Percentiles rank a stretch among this genome's conserved stretches.
These are phyloP conservation scores for Leucophenga maculata DNA, from an alignment of 2,888 invertebrate species.

Conservation along the genomic window DNA sequence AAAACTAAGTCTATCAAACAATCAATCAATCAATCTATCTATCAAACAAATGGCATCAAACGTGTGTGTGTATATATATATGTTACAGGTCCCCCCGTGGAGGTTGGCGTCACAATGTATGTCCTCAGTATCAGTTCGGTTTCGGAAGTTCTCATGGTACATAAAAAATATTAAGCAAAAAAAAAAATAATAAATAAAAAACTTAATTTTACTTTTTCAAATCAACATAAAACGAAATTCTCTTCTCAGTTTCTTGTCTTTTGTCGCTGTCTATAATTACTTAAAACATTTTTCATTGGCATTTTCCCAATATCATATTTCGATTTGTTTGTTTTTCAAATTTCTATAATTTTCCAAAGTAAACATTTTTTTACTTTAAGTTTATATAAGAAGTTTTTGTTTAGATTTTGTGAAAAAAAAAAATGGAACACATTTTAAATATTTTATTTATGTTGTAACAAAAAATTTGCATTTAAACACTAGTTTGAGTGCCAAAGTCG, in stretches of 20 bases:
- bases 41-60: slow-evolving; percentile 49
- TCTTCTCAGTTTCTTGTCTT: not conserved
- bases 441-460: too few relatives aligned
- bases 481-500: too few relatives aligned
- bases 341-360: too few relatives aligned
- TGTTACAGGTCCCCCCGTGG: slow-evolving; percentile 95
- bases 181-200: slow-evolving; percentile 33
- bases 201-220: slow-evolving; percentile 19
- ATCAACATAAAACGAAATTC: slow-evolving; percentile 19
- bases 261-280: too few relatives aligned
- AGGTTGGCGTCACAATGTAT: slow-evolving; percentile 98
- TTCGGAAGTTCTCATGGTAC: slow-evolving; percentile 98
- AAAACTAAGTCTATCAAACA: slow-evolving; percentile 33
- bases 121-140: slow-evolving; percentile 98
- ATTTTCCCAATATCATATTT: not conserved
- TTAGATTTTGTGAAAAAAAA: not conserved
- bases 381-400: too few relatives aligned
- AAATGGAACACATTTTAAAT: not conserved
- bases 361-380: too few relatives aligned
- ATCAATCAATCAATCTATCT: too few relatives aligned
- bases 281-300: too few relatives aligned
- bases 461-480: too few relatives aligned
- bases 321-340: not conserved
- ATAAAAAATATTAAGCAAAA: slow-evolving; percentile 56
- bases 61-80: slow-evolving; percentile 71